These are phyloP conservation scores for Pseudopipra pipra DNA, from an alignment of 2,113 vertebrate genomes.

Conservation along the genomic window DNA sequence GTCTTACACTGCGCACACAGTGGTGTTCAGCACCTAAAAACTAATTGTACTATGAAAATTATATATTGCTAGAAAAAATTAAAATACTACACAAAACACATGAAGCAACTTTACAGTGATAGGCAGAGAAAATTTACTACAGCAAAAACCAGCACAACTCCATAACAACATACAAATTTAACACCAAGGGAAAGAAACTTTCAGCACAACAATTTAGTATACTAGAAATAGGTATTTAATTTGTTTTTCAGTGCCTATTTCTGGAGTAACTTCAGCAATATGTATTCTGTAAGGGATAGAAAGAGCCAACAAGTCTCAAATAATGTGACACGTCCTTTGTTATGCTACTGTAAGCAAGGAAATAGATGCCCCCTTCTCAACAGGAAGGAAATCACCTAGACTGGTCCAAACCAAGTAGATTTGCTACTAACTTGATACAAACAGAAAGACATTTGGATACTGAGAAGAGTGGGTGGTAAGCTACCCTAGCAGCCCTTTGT, in stretches of 20 bases:
- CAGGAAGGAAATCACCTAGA: neutral
- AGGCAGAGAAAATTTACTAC: neutral
- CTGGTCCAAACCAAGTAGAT: neutral
- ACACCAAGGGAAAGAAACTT: neutral
- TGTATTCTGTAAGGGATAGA: neutral
- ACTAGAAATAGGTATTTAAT: neutral
- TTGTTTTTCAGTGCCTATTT: neutral
- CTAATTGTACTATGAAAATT: neutral
- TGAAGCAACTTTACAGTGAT: neutral
- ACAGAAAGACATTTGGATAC: neutral
- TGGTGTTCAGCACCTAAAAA: neutral
- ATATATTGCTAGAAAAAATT: neutral
- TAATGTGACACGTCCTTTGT: neutral
- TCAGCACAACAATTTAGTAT: neutral
- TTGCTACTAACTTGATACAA: neutral
- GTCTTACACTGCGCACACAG: neutral
- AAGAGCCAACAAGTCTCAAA: neutral
- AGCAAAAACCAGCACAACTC: neutral
- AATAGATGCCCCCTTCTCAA: neutral
- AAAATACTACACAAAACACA: neutral
- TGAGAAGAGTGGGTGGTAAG: rapidly evolving
- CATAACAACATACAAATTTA: neutral
- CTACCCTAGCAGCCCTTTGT: neutral
- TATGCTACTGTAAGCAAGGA: neutral
- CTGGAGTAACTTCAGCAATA: neutral